Evolutionary conservation across 1,140 invertebrate species (phyloP).

Genomic region (Aporrectodea caliginosa): DNA sequence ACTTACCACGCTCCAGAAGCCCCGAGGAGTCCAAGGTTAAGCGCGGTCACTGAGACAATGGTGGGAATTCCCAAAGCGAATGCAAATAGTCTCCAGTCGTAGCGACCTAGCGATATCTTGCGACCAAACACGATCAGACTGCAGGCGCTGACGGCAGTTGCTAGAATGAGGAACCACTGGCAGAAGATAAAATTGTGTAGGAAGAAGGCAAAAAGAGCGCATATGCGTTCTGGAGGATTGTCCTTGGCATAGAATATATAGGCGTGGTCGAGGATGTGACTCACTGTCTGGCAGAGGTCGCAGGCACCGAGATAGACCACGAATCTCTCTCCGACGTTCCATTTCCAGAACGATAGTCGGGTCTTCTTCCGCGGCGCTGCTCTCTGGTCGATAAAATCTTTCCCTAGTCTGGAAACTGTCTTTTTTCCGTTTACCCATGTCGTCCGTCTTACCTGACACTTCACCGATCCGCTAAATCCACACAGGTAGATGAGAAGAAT

Average conservation of each 20-base stretch:
- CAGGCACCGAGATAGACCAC: neutral
- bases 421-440: too few relatives aligned
- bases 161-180: neutral
- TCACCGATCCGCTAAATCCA: too few relatives aligned
- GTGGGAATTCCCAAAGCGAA: neutral
- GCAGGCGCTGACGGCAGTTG: neutral
- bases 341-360: too few relatives aligned
- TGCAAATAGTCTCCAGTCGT: neutral
- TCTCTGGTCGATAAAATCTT: too few relatives aligned
- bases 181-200: neutral
- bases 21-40: neutral
- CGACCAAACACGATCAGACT: neutral
- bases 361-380: too few relatives aligned
- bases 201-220: neutral
- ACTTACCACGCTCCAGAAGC: neutral
- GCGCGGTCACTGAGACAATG: neutral
- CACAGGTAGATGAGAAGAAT: too few relatives aligned
- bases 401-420: too few relatives aligned
- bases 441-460: too few relatives aligned
- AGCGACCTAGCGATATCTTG: neutral
- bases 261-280: neutral
- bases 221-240: neutral
- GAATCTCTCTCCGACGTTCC: too few relatives aligned
- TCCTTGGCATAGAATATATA: neutral
- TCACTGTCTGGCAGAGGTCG: neutral